These are phyloP conservation scores for Nematostella vectensis DNA, from an alignment of 92 coral and sea anemone species.

Conservation along the genomic window DNA sequence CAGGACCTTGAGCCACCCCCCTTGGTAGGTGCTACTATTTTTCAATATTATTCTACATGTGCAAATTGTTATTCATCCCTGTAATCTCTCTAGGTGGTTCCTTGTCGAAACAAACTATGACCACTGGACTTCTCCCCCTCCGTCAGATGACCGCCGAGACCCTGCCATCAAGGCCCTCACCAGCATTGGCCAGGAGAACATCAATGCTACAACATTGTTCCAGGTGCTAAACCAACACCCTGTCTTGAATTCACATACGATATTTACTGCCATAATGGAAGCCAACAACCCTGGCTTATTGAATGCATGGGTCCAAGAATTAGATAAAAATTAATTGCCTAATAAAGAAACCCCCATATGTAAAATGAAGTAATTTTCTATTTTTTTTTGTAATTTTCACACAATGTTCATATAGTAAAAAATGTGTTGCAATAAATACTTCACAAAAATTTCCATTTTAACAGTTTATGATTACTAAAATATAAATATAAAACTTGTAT, in stretches of 20 bases:
- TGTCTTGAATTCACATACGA: constrained; percentile 46
- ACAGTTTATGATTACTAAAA: too few relatives aligned
- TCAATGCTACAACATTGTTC: constrained; percentile 43
- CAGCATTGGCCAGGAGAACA: constrained; percentile 53
- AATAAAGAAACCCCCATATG: neutral
- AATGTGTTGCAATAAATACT: too few relatives aligned
- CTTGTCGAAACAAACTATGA: constrained; percentile 94
- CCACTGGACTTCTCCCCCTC: constrained; percentile 88
- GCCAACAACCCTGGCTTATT: constrained; percentile 64
- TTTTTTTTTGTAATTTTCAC: too few relatives aligned
- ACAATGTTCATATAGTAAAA: too few relatives aligned
- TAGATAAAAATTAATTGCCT: constrained; percentile 5
- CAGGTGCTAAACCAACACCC: constrained; percentile 58
- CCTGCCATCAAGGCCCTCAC: constrained; percentile 65
- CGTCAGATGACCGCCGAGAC: constrained; percentile 76
- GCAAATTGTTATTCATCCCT: too few relatives aligned
- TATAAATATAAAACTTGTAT: too few relatives aligned
- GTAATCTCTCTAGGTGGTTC: too few relatives aligned
- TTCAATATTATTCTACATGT: too few relatives aligned
- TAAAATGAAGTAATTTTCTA: too few relatives aligned
- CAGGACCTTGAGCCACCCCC: too few relatives aligned
- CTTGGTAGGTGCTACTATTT: too few relatives aligned
- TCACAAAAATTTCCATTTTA: too few relatives aligned
- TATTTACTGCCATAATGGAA: constrained; percentile 74
- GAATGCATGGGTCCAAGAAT: constrained; percentile 67